Conservation (phyloP, 2,888 invertebrate genomes). For the Beris morrisii region DNA sequence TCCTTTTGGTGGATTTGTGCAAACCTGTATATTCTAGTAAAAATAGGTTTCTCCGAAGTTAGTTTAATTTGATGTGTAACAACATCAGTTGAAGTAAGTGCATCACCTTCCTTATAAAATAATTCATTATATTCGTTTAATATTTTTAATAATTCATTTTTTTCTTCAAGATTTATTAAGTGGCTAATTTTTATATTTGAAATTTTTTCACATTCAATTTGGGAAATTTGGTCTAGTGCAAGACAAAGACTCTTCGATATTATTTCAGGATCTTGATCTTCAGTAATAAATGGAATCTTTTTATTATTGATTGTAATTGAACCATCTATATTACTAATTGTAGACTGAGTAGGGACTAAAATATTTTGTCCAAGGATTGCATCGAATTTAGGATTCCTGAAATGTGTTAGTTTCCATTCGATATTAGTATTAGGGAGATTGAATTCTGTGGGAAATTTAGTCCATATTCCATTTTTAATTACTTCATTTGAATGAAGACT, state of each 20-base stretch:
- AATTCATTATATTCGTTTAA: neutral
- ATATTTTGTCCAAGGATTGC: conserved; percentile 19
- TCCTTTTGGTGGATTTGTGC: conserved; percentile 2
- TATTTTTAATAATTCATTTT: neutral
- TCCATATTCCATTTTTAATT: conserved; percentile 11
- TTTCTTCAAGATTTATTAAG: conserved; percentile 4
- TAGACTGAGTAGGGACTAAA: conserved; percentile 4
- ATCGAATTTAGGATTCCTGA: conserved; percentile 6
- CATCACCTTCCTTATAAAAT: conserved; percentile 9
- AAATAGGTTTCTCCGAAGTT: neutral
- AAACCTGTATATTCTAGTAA: neutral
- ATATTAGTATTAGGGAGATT: neutral
- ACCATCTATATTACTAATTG: conserved; percentile 7
- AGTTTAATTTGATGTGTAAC: conserved; percentile 7
- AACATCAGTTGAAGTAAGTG: neutral
- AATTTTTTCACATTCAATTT: neutral
- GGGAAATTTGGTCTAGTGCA: conserved; percentile 1
- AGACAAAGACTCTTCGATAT: conserved; percentile 3
- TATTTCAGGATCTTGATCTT: conserved; percentile 11
- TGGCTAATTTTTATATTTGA: neutral
- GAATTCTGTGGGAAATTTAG: conserved; percentile 7
- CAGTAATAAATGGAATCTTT: conserved; percentile 12
- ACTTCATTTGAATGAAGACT: conserved; percentile 12
- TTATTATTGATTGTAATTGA: conserved; percentile 3
- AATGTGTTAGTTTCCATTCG: conserved; percentile 1